Base-by-base conservation (phyloP, 2,888 invertebrate genomes). In the Campoplex capitator region DNA sequence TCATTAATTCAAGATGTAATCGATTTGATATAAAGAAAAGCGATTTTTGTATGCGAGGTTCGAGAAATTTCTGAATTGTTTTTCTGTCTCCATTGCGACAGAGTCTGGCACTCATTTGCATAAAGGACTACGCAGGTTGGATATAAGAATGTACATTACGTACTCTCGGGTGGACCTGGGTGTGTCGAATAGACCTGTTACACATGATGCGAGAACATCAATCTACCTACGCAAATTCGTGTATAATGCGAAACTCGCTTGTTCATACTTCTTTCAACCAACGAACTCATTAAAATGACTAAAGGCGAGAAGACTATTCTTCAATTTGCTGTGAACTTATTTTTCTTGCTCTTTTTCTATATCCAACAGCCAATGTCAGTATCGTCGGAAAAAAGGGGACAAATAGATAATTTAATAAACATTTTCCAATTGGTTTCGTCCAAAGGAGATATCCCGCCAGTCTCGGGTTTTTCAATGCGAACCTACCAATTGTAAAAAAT, bases 101-200 rank as follows among this genome's bases (percentile, higher is more conserved):
- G 70, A 73, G 74, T 65, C 65, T 54, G 28, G 45, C 13, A 9
- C 51, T 42, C 45, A 71, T 80, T 80, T 83, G 67, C 82, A 85
- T 71, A 71, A 76, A 78, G 75, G 65, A 45, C 38, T 73, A 58
- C 77, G 74, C 73, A 76, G 58, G 74, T 81, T 73, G 48, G 38
- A 65, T 32, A 75, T 42, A 54, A 67, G 80, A 68, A 73, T 76
- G 56, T 77, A 73, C 65, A 78, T 74, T 78, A 56, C 48, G 42
- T 70, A 32, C 35, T 32, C 76, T 13, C 56, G 54, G 3, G 13
- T 75, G 75, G 65, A 86, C 45, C 38, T 83, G 71, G 86, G 86
- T 83, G 86, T 86, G 86, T 76, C 86, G 51, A 83, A 79, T 54
- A 68, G 32, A 75, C 54, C 58, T 75, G 68, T 70, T 68, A 45